Conservation (phyloP, 2,113 vertebrate species). For the Gopherus flavomarginatus region DNA sequence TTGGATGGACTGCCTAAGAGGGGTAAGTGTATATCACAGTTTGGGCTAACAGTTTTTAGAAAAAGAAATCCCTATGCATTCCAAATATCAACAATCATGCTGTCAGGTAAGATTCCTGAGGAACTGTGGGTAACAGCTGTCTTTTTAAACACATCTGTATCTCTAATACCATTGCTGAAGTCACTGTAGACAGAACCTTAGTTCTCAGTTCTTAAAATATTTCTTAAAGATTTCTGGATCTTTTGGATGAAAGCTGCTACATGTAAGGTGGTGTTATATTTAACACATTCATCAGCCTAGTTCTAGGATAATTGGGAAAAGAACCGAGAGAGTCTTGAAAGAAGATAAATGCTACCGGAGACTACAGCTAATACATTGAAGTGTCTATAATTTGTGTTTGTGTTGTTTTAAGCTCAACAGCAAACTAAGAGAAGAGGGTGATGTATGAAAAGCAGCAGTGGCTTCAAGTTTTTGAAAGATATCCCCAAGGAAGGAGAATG, state of each 20-base stretch:
- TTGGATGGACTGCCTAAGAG: fast-evolving
- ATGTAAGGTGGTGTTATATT: not conserved
- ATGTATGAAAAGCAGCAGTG: not conserved
- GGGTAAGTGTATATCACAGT: not conserved
- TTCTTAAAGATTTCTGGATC: not conserved
- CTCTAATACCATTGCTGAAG: not conserved
- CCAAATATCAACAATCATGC: not conserved
- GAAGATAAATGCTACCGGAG: not conserved
- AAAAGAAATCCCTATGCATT: not conserved
- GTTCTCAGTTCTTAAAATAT: not conserved
- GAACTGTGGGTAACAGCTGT: not conserved
- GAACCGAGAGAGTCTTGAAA: not conserved
- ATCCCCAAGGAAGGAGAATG: not conserved
- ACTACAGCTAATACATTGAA: not conserved
- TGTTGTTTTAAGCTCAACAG: not conserved
- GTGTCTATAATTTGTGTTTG: not conserved
- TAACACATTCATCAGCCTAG: not conserved
- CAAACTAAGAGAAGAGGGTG: not conserved
- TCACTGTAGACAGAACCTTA: not conserved
- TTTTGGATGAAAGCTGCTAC: not conserved
- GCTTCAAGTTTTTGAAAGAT: not conserved
- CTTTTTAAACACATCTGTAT: not conserved
- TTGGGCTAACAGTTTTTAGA: not conserved
- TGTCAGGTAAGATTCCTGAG: not conserved
- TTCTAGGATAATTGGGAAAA: not conserved